phyloP scores from a whole-genome alignment of 2,888 invertebrate genomes.

The Standfussiana lucernea region DNA sequence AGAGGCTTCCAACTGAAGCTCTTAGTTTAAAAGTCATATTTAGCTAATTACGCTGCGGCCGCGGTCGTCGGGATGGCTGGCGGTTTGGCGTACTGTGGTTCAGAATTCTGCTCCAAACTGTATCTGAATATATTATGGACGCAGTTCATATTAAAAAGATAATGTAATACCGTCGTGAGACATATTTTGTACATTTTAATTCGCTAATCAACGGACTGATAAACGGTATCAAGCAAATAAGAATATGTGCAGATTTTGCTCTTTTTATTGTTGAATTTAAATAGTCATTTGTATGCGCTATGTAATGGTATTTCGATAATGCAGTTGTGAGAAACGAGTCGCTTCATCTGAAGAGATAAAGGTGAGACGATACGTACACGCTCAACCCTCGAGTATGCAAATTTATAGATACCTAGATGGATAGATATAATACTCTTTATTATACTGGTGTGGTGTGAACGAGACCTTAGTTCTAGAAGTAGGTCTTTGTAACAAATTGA shows the following conservation, averaged over 20 bases:
- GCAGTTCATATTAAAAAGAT: constrained; percentile 68
- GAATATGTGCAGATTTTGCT: constrained; percentile 21
- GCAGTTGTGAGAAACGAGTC: constrained; percentile 41
- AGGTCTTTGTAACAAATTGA: background rate
- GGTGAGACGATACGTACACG: constrained; percentile 8
- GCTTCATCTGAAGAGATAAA: constrained; percentile 22
- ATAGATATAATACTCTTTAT: no score
- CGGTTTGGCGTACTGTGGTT: constrained; percentile 73
- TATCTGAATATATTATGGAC: constrained; percentile 76
- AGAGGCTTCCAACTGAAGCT: constrained; percentile 79
- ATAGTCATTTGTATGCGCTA: constrained; percentile 36
- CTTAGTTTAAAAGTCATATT: constrained; percentile 88
- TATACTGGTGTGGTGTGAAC: background rate
- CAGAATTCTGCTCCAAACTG: constrained; percentile 75
- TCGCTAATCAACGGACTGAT: constrained; percentile 61
- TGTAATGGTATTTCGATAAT: constrained; percentile 41
- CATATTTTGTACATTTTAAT: constrained; percentile 68
- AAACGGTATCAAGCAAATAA: constrained; percentile 58
- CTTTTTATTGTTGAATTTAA: constrained; percentile 38
- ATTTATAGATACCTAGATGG: background rate
- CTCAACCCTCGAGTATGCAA: background rate
- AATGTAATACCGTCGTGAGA: constrained; percentile 67
- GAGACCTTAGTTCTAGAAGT: background rate
- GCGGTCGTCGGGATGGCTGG: constrained; percentile 76
- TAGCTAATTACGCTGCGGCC: constrained; percentile 85